Evolutionary conservation across 2,888 invertebrate species (phyloP).

Genomic region (Drosophila niveifrons): DNA sequence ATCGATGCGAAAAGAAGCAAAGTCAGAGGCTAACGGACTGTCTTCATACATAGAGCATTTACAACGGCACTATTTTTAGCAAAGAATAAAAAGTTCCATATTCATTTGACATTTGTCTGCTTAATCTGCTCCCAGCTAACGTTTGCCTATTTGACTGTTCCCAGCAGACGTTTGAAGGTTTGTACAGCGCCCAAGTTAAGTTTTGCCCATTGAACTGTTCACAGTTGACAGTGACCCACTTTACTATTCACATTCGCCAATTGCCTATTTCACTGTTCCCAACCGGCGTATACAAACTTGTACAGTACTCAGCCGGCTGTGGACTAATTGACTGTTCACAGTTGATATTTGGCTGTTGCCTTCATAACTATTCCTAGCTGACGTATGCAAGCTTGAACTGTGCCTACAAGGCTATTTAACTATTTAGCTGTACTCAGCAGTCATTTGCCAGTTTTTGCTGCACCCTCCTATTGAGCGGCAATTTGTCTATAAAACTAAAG

Average conservation of each 20-base stretch:
- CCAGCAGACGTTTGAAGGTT: not conserved
- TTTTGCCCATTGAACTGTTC: no score
- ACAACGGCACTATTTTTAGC: constrained; percentile 31
- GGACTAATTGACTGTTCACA: not conserved
- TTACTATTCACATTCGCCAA: not conserved
- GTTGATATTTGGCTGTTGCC: not conserved
- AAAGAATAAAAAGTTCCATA: no score
- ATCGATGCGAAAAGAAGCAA: constrained; percentile 34
- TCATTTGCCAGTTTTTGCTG: no score
- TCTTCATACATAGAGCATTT: not conserved
- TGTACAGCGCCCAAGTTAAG: no score
- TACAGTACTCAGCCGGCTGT: no score
- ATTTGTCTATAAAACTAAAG: no score
- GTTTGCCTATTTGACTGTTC: not conserved
- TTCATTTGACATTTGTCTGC: no score
- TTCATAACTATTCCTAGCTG: not conserved
- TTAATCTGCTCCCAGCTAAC: not conserved
- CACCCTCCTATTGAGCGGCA: no score
- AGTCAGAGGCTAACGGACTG: constrained; percentile 22
- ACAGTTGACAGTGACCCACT: not conserved
- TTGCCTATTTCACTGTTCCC: not conserved
- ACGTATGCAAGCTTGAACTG: no score
- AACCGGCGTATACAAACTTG: not conserved
- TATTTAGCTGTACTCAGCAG: no score
- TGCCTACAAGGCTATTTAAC: no score